Conservation (phyloP, 1,140 invertebrate species). For the Cepaea nemoralis region DNA sequence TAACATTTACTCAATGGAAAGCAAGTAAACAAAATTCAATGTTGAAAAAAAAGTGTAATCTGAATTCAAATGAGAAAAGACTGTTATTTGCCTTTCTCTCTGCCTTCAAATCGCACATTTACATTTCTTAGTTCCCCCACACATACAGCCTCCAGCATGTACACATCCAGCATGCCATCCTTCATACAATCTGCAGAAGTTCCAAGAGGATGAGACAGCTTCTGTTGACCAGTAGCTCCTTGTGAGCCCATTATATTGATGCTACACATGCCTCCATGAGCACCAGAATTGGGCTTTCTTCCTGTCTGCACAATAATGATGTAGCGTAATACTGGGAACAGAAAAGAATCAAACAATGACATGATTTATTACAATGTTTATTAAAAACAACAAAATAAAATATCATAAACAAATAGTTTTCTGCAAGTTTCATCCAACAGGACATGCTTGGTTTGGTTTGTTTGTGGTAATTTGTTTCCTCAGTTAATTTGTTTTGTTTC, state of each 20-base stretch:
- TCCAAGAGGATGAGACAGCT: constrained; percentile 44
- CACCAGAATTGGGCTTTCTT: constrained; percentile 44
- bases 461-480: too few species aligned
- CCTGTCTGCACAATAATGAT: constrained; percentile 56
- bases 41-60: too few species aligned
- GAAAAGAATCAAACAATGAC: too few species aligned
- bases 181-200: constrained; percentile 48
- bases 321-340: constrained; percentile 55
- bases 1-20: too few species aligned
- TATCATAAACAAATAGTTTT: too few species aligned
- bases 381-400: too few species aligned
- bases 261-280: constrained; percentile 47
- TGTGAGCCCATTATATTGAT: constrained; percentile 54
- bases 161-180: constrained; percentile 54
- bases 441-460: too few species aligned
- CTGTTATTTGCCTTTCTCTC: constrained; percentile 44
- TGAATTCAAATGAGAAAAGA: too few species aligned
- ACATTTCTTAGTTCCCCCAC: constrained; percentile 55
- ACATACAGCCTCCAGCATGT: constrained; percentile 55
- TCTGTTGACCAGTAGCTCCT: constrained; percentile 57
- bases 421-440: too few species aligned
- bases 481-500: too few species aligned
- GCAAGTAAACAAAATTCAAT: too few species aligned
- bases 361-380: too few species aligned
- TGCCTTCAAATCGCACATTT: constrained; percentile 51